Conservation (phyloP, 2,797 vertebrate species). For the Coreius guichenoti region DNA sequence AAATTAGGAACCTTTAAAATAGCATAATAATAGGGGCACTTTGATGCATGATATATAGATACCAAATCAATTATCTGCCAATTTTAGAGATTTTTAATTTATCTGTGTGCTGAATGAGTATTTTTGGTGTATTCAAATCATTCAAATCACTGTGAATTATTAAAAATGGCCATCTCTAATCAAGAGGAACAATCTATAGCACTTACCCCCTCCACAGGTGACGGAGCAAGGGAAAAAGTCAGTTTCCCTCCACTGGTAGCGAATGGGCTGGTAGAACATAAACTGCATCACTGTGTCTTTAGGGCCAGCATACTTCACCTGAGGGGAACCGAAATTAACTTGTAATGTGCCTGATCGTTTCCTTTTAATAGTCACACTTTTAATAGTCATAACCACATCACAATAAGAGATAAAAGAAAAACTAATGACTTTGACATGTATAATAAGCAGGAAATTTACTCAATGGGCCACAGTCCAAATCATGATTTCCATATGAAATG, state of each 20-base stretch:
- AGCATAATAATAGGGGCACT: too few species aligned
- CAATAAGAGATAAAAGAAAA: slow-evolving; percentile 22
- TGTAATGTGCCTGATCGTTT: not conserved
- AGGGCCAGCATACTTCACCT: slow-evolving; percentile 85
- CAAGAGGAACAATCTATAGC: not conserved
- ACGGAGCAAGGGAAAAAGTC: slow-evolving; percentile 96
- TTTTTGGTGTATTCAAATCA: not conserved
- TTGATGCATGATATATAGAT: too few species aligned
- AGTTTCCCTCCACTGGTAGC: slow-evolving; percentile 92
- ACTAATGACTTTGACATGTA: not conserved
- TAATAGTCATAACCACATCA: not conserved
- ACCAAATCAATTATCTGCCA: too few species aligned
- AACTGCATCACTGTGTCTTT: slow-evolving; percentile 89
- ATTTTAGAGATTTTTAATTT: too few species aligned
- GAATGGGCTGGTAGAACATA: slow-evolving; percentile 93
- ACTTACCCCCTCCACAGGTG: slow-evolving; percentile 91
- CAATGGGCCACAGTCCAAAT: slow-evolving; percentile 27
- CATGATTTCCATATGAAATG: slow-evolving; percentile 50
- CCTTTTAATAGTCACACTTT: not conserved
- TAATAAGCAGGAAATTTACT: slow-evolving; percentile 8
- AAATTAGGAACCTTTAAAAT: too few species aligned
- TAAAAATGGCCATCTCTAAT: not conserved
- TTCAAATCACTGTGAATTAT: not conserved
- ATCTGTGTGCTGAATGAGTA: too few species aligned
- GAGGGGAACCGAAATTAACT: not conserved